Percentiles rank a stretch among this genome's conserved stretches.
phyloP scores from a whole-genome alignment of 2,888 invertebrate species.

The Lochmaea capreae region DNA sequence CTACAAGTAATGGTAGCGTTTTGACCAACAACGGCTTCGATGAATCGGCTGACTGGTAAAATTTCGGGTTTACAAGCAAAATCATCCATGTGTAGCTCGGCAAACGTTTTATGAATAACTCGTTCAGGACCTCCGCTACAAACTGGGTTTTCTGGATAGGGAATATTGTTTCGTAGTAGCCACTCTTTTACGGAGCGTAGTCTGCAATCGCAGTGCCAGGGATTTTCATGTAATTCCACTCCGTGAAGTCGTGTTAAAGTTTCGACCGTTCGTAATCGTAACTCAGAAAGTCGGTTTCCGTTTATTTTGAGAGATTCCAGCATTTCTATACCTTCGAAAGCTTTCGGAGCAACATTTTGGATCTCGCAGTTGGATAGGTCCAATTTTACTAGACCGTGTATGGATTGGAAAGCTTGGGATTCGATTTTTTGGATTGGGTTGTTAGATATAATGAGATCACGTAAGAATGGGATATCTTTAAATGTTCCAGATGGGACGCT shows the following conservation, averaged over 20 bases:
- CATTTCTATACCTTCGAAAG: slow-evolving; percentile 81
- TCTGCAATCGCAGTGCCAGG: slow-evolving; percentile 90
- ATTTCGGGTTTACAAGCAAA: slow-evolving; percentile 89
- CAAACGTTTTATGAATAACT: slow-evolving; percentile 78
- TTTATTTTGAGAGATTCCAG: slow-evolving; percentile 84
- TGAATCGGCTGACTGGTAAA: slow-evolving; percentile 78
- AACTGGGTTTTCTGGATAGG: slow-evolving; percentile 81
- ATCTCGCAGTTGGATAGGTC: slow-evolving; percentile 88
- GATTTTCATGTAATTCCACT: slow-evolving; percentile 87
- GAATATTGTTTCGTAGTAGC: slow-evolving; percentile 81
- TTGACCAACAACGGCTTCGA: slow-evolving; percentile 83
- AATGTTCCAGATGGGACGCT: slow-evolving; percentile 85
- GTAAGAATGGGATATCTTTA: slow-evolving; percentile 81
- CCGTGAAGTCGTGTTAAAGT: slow-evolving; percentile 80
- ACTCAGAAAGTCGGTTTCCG: slow-evolving; percentile 81
- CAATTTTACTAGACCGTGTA: slow-evolving; percentile 82
- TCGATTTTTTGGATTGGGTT: slow-evolving; percentile 87
- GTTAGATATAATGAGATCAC: slow-evolving; percentile 83
- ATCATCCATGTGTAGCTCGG: slow-evolving; percentile 82
- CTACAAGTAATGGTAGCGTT: slow-evolving; percentile 88
- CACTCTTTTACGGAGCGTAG: slow-evolving; percentile 84
- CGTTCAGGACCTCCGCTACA: slow-evolving; percentile 80
- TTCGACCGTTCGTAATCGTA: slow-evolving; percentile 80
- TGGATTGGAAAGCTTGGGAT: slow-evolving; percentile 78
- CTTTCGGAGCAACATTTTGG: slow-evolving; percentile 79